Evolutionary conservation across 2,797 vertebrate species (phyloP).

Genomic region (Iguana delicatissima): DNA sequence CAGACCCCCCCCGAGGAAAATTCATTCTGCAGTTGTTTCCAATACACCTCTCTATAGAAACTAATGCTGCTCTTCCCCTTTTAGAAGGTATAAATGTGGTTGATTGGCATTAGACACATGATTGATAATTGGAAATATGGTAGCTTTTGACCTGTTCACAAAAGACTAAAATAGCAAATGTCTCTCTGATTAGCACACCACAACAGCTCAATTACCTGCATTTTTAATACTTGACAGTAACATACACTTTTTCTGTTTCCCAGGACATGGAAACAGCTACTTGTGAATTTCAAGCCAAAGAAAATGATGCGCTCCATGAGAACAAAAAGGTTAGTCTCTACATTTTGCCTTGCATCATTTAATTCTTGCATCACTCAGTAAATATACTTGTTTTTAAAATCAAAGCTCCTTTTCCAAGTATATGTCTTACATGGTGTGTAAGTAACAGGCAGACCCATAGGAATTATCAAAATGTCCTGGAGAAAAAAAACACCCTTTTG

Average conservation of each 20-base stretch:
- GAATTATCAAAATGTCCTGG: conserved; percentile 1
- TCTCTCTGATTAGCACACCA: background rate
- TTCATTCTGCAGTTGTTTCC: background rate
- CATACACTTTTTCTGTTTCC: background rate
- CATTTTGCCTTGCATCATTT: conserved; percentile 23
- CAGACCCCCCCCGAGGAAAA: background rate
- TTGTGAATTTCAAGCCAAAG: conserved; percentile 65
- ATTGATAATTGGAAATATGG: background rate
- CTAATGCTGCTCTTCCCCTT: background rate
- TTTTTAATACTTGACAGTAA: conserved; percentile 21
- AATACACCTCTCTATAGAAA: background rate
- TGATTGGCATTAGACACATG: conserved; percentile 4
- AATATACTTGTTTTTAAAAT: conserved; percentile 10
- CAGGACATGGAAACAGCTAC: conserved; percentile 52
- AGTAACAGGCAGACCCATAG: conserved; percentile 5
- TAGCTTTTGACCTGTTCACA: conserved; percentile 20
- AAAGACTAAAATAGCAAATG: conserved; percentile 9
- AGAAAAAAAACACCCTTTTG: background rate
- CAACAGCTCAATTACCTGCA: background rate
- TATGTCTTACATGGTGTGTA: background rate
- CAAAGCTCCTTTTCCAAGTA: background rate
- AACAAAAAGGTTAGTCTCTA: conserved; percentile 48
- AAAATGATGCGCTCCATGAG: conserved; percentile 24
- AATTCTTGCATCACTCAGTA: background rate
- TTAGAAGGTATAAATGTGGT: background rate